These are phyloP conservation scores for Heterotilapia buettikoferi DNA, from an alignment of 2,113 vertebrate genomes.

Conservation along the genomic window DNA sequence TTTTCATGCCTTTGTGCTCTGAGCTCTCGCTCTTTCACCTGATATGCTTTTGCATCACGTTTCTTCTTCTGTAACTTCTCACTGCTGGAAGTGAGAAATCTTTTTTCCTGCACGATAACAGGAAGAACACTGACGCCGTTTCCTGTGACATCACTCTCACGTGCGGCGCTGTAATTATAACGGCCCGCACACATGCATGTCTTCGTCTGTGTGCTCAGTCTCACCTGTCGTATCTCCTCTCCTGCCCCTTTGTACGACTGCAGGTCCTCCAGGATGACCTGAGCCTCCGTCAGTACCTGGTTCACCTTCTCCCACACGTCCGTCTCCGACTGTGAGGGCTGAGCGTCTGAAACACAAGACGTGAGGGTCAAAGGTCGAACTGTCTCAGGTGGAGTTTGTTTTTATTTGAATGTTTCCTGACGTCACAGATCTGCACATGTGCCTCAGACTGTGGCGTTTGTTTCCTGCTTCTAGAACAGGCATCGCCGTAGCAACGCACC, in stretches of 20 bases:
- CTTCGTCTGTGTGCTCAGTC: not conserved
- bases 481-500: not conserved
- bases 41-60: not conserved
- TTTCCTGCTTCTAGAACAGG: not conserved
- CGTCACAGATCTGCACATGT: not conserved
- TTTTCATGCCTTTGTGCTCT: not conserved
- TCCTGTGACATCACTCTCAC: not conserved
- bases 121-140: not conserved
- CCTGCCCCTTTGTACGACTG: constrained; percentile 94
- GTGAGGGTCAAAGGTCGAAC: not conserved
- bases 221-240: constrained; percentile 91
- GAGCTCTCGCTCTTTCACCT: not conserved
- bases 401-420: not conserved
- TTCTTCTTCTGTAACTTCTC: not conserved
- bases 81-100: not conserved
- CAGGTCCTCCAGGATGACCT: constrained; percentile 88
- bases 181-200: rapidly evolving
- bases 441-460: rapidly evolving
- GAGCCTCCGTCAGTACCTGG: constrained; percentile 89
- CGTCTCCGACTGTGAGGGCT: constrained; percentile 89
- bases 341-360: constrained; percentile 77
- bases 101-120: not conserved
- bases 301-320: constrained; percentile 93
- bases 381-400: not conserved
- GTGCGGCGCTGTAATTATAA: rapidly evolving